phyloP scores from a whole-genome alignment of 2,797 vertebrate species.

The Triplophysa bombifrons region DNA sequence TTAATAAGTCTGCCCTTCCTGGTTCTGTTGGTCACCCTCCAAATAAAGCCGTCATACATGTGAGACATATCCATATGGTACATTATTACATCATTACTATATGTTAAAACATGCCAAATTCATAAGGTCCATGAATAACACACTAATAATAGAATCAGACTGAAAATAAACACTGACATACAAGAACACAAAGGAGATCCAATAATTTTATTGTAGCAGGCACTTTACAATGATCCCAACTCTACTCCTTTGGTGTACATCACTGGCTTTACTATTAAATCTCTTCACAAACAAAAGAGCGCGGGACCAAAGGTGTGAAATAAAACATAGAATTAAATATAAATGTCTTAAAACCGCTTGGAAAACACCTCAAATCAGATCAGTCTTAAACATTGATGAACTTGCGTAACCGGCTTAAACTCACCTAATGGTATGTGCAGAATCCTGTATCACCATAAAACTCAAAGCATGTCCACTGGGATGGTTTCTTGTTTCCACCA shows the following conservation, averaged over 20 bases:
- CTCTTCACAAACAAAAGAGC: slow-evolving; percentile 49
- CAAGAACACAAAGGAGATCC: slow-evolving; percentile 47
- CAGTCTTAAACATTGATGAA: background rate
- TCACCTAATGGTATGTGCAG: background rate
- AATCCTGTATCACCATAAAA: slow-evolving; percentile 6
- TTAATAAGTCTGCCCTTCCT: slow-evolving; percentile 34
- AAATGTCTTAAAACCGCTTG: slow-evolving; percentile 20
- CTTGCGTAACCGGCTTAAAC: background rate
- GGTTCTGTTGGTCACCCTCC: slow-evolving; percentile 14
- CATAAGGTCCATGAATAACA: background rate
- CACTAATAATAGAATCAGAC: background rate
- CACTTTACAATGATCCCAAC: slow-evolving; percentile 57
- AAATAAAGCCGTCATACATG: background rate
- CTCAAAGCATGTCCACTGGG: slow-evolving; percentile 11
- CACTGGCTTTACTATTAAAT: slow-evolving; percentile 45
- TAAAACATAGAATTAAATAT: slow-evolving; percentile 25
- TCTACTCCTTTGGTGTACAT: slow-evolving; percentile 37
- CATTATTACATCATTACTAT: background rate
- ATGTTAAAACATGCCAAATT: background rate
- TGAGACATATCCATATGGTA: background rate
- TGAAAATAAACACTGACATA: background rate
- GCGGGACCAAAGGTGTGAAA: slow-evolving; percentile 33
- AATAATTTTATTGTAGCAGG: slow-evolving; percentile 60
- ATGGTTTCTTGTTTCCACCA: slow-evolving; percentile 16
- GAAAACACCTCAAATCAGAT: slow-evolving; percentile 17